These are phyloP conservation scores for Gavialis gangeticus DNA, from an alignment of 2,113 vertebrate species.

Conservation along the genomic window DNA sequence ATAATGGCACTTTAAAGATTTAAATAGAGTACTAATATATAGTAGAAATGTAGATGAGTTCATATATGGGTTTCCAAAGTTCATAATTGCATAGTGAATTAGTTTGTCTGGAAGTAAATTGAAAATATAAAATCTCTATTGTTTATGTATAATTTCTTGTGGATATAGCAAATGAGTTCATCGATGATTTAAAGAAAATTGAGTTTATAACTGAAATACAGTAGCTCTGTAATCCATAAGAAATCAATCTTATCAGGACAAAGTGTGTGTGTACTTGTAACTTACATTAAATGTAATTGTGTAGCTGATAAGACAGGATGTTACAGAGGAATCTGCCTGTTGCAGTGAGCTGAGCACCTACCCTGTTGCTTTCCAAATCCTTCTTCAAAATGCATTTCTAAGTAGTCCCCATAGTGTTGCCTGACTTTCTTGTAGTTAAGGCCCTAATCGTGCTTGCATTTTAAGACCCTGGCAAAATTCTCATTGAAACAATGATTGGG, in stretches of 20 bases:
- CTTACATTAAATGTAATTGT: background rate
- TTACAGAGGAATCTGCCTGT: background rate
- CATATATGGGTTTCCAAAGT: slow-evolving; percentile 44
- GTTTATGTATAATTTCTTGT: slow-evolving; percentile 12
- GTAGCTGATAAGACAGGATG: background rate
- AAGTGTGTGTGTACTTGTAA: background rate
- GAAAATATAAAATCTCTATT: slow-evolving; percentile 29
- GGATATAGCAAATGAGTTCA: background rate
- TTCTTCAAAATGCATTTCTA: slow-evolving; percentile 23
- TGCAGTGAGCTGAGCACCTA: background rate
- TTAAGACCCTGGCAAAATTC: slow-evolving; percentile 30
- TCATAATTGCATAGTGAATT: slow-evolving; percentile 41
- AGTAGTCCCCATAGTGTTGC: background rate
- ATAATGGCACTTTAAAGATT: slow-evolving; percentile 4
- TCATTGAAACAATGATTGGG: background rate
- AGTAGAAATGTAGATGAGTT: slow-evolving; percentile 53
- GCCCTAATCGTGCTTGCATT: background rate
- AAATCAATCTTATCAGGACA: background rate
- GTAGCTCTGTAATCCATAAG: background rate
- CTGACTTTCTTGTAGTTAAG: background rate
- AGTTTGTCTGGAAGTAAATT: slow-evolving; percentile 50
- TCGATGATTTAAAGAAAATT: background rate
- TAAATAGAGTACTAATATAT: background rate
- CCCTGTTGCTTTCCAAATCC: background rate
- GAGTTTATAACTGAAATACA: background rate